Conservation (phyloP, 35 echinoderm and acorn worm genomes). For the Nesometra sesokonis region DNA sequence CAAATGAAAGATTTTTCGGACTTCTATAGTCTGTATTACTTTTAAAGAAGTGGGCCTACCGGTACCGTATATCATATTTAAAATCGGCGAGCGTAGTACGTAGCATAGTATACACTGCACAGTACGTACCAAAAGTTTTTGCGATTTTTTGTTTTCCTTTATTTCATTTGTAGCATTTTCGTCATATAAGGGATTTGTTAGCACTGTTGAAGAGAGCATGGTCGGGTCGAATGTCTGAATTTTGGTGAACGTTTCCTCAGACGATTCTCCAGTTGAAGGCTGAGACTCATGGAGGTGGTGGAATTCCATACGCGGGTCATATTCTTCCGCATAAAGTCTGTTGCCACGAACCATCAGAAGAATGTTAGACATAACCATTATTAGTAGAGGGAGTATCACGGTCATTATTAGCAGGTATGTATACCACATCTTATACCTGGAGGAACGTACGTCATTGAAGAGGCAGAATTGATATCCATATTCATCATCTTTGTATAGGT, state of each 20-base stretch:
- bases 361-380: not conserved
- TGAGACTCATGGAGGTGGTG: not conserved
- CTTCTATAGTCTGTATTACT: too few species aligned
- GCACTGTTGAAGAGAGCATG: not conserved
- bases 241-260: too few species aligned
- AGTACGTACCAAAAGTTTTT: too few species aligned
- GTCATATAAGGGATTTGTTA: not conserved
- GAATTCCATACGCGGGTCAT: not conserved
- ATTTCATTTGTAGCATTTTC: not conserved
- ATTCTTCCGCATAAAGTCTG: not conserved
- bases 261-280: not conserved
- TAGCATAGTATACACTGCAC: too few species aligned
- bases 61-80: too few species aligned
- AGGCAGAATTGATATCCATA: not conserved
- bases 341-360: not conserved
- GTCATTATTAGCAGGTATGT: not conserved
- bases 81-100: too few species aligned
- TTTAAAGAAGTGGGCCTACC: too few species aligned
- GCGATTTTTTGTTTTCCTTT: not conserved
- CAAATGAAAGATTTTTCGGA: too few species aligned
- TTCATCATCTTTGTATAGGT: not conserved
- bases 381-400: not conserved
- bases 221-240: not conserved
- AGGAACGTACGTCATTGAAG: not conserved
- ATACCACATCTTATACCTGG: not conserved